A percentile compares a stretch with the other conserved stretches of the same genome.
Conservation (phyloP, 2,797 vertebrate species). For the Tokudaia tokunoshimensis region DNA sequence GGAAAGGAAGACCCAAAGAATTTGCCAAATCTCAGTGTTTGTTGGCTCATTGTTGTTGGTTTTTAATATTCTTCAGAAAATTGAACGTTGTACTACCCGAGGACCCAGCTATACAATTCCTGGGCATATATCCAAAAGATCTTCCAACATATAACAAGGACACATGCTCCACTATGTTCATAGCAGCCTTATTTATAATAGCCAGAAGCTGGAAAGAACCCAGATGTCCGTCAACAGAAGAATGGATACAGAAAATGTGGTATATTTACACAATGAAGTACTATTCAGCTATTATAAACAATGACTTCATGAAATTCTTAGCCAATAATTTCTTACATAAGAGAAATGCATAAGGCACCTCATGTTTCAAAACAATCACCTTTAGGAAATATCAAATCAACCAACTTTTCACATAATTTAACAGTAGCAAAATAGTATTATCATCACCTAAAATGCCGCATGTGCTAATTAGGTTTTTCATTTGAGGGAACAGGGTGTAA, state of each 20-base stretch:
- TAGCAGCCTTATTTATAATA: too few species aligned
- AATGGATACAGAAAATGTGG: too few species aligned
- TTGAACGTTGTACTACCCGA: too few species aligned
- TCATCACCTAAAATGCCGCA: conserved; percentile 29
- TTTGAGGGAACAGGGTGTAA: not conserved
- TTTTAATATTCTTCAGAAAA: not conserved
- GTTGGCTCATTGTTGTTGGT: not conserved
- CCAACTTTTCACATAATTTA: conserved; percentile 8
- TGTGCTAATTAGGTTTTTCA: not conserved
- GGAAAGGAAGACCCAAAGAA: not conserved
- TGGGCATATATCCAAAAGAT: too few species aligned
- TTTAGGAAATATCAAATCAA: not conserved
- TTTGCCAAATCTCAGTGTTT: not conserved
- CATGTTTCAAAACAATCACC: not conserved
- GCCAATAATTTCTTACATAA: not conserved
- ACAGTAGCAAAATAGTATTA: not conserved
- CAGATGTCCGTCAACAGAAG: too few species aligned
- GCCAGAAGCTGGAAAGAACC: too few species aligned
- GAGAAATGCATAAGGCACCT: not conserved
- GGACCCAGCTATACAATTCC: too few species aligned
- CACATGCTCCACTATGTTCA: too few species aligned
- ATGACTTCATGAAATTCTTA: too few species aligned
- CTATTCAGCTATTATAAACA: too few species aligned
- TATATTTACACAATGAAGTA: too few species aligned
- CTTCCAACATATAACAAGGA: too few species aligned